Base-by-base conservation (phyloP, 2,797 vertebrate species). In the Margarornis squamiger region DNA sequence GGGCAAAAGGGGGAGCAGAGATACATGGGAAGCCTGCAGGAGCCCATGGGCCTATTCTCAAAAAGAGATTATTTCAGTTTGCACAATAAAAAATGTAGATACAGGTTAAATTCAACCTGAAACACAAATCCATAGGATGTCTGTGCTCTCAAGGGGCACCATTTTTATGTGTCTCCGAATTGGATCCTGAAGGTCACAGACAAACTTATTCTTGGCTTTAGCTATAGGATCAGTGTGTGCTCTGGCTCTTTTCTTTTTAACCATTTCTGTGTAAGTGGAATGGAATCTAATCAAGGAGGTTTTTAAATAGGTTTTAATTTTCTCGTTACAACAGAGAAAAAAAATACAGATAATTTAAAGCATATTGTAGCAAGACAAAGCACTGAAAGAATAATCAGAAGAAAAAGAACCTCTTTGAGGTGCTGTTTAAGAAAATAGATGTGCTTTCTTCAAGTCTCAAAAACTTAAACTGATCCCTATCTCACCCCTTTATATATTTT, bases 151-250 rank as follows among this genome's bases (percentile, higher is more conserved):
- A 13, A 20, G 78, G 46, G 63, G 3, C 32, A 75, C 27, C 22
- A 23, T 66, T 95, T 90, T 94, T 88, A 66, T 72, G 68, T 65
- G 29, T 72, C 49, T 90, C 86, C 57, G 49, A 91, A 85, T 24
- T 38, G 75, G 68, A 83, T 90, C 75, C 54, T 92, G 65, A 87
- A 93, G 79, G 86, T 92, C 11, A 1, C 65, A 91, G 65, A 34
- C 24, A 68, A 86, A 94, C 92, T 91, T 92, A 70, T 96, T 95
- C 57, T 68, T 88, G 68, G 75, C 72, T 92, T 71, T 41, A 89
- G 27, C 70, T 79, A 7, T 32, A 89, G 41, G 27, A 87, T 72
- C 81, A 65, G 61, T 72, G 76, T 83, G 38, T 81, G 54, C 76
- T 91, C 89, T 92, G 86, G 62, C 51, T 86, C 36, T 77, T 90